A percentile compares a stretch with the other conserved stretches of the same genome.
These are phyloP conservation scores for Marronus borbonicus DNA, from an alignment of 2,888 invertebrate genomes.

Conservation along the genomic window DNA sequence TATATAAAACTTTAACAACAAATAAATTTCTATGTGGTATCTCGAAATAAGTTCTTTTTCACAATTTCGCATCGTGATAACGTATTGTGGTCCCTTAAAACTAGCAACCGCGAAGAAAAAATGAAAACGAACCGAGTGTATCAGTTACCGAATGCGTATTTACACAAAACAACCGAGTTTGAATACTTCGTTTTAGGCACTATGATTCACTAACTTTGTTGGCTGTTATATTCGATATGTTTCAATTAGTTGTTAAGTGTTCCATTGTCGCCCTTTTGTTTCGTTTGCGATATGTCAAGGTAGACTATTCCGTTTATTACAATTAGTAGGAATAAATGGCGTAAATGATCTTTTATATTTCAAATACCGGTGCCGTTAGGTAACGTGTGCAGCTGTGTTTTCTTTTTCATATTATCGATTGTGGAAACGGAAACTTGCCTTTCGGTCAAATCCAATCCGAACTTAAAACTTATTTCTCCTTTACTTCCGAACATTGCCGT, in stretches of 20 bases:
- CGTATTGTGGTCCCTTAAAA: conserved; percentile 46
- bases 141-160: conserved; percentile 23
- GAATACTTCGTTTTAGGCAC: conserved; percentile 53
- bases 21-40: conserved; percentile 21
- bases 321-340: neutral
- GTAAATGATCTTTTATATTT: conserved; percentile 55
- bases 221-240: conserved; percentile 51
- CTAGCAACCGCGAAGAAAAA: conserved; percentile 28
- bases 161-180: conserved; percentile 23
- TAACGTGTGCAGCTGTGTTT: conserved; percentile 63
- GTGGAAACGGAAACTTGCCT: conserved; percentile 68
- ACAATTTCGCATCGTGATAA: neutral
- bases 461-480: conserved; percentile 75
- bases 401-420: conserved; percentile 69
- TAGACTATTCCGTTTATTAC: conserved; percentile 13
- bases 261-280: neutral
- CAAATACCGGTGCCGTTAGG: conserved; percentile 66
- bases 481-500: conserved; percentile 68
- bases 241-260: conserved; percentile 40
- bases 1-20: conserved; percentile 48
- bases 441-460: conserved; percentile 71
- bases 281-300: conserved; percentile 35
- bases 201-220: conserved; percentile 55
- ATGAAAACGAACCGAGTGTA: conserved; percentile 14
- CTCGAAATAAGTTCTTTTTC: conserved; percentile 24